Evolutionary conservation across 2,888 invertebrate species (phyloP).

Genomic region (Physocephala rufipes): DNA sequence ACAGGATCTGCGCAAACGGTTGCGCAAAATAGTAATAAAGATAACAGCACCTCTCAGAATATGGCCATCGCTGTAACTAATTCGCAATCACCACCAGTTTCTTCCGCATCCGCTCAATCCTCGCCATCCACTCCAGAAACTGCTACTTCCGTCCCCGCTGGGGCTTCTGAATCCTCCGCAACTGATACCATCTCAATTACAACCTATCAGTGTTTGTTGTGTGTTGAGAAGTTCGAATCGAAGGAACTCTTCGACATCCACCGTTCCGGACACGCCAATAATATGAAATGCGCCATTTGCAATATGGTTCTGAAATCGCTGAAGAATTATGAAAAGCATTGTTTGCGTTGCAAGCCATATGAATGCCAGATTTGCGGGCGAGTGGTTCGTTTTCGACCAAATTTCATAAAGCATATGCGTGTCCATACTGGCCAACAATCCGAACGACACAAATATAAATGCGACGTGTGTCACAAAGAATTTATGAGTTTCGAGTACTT

Average conservation of each 20-base stretch:
- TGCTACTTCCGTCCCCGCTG: slow-evolving; percentile 33
- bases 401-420: slow-evolving; percentile 66
- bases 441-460: slow-evolving; percentile 68
- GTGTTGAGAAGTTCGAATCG: slow-evolving; percentile 63
- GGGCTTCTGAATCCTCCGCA: slow-evolving; percentile 42
- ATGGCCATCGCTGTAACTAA: slow-evolving; percentile 25
- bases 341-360: slow-evolving; percentile 65
- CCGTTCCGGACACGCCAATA: slow-evolving; percentile 64
- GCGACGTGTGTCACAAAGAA: slow-evolving; percentile 69
- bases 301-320: slow-evolving; percentile 65
- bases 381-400: slow-evolving; percentile 65
- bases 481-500: slow-evolving; percentile 70
- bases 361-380: slow-evolving; percentile 65
- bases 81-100: slow-evolving; percentile 35
- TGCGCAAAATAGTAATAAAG: slow-evolving; percentile 31
- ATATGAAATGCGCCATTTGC: slow-evolving; percentile 66
- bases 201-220: slow-evolving; percentile 61
- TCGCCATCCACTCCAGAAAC: slow-evolving; percentile 35
- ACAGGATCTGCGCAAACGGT: slow-evolving; percentile 21
- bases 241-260: slow-evolving; percentile 64
- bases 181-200: slow-evolving; percentile 45
- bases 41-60: slow-evolving; percentile 26
- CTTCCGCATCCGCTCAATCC: slow-evolving; percentile 41
- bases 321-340: slow-evolving; percentile 66
- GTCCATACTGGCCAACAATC: slow-evolving; percentile 65